Evolutionary conservation across 2,113 vertebrate genomes (phyloP).

Genomic region (Anoura caudifer): DNA sequence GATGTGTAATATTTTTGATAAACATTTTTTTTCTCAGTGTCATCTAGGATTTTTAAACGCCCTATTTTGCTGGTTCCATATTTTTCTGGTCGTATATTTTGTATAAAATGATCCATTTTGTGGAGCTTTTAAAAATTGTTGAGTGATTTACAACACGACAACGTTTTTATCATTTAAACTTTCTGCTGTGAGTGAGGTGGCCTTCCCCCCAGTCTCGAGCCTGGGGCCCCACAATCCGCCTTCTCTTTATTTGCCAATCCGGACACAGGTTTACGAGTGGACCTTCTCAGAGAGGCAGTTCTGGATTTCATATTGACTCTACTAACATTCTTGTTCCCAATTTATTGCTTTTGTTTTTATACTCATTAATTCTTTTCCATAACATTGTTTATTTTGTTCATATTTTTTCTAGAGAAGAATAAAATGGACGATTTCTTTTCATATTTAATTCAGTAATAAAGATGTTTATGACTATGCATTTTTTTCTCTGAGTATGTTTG

Average conservation of each 20-base stretch:
- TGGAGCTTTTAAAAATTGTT: background rate
- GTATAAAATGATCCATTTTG: background rate
- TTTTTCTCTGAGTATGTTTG: constrained; percentile 2
- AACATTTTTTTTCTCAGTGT: background rate
- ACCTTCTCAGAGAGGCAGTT: background rate
- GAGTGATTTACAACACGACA: background rate
- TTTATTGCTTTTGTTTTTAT: background rate
- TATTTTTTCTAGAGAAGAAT: background rate
- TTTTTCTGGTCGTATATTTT: background rate
- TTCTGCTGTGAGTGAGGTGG: background rate
- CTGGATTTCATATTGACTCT: background rate
- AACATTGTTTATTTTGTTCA: constrained; percentile 3
- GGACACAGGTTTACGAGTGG: background rate
- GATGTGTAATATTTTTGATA: background rate
- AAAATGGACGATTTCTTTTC: background rate
- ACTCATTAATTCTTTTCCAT: background rate
- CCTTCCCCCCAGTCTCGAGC: background rate
- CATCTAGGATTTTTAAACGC: background rate
- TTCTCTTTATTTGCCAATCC: background rate
- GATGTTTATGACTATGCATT: background rate
- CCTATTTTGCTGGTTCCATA: background rate
- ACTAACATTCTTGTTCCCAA: background rate
- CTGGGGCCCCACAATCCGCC: background rate
- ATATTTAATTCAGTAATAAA: background rate
- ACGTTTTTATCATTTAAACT: background rate